These are phyloP conservation scores for Larimichthys polyactis DNA, from an alignment of 2,113 vertebrate species.

Conservation along the genomic window DNA sequence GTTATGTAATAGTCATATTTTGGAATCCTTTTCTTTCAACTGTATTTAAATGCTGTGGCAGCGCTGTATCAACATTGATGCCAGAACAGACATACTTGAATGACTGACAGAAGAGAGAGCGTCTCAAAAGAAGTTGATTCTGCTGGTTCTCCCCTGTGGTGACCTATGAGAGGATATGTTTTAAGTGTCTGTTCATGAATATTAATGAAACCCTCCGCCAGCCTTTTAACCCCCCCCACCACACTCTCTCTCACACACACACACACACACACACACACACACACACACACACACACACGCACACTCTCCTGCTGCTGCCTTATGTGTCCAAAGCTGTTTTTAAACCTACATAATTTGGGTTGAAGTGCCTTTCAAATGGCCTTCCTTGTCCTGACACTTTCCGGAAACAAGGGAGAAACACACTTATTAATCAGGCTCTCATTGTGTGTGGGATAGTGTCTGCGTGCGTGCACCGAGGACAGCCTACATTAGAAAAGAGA, in stretches of 20 bases:
- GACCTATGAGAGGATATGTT: conserved; percentile 68
- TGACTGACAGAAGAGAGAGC: conserved; percentile 18
- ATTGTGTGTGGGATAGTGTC: conserved; percentile 51
- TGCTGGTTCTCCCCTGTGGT: conserved; percentile 56
- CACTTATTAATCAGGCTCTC: conserved; percentile 82
- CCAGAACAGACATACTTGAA: conserved; percentile 25
- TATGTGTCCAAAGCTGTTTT: conserved; percentile 78
- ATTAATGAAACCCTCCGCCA: conserved; percentile 68
- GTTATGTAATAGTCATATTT: conserved; percentile 18
- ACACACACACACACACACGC: not conserved
- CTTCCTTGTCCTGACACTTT: conserved; percentile 78
- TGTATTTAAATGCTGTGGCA: conserved; percentile 25
- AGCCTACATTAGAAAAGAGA: not conserved
- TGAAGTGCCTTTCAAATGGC: conserved; percentile 84
- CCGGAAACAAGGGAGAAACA: conserved; percentile 71
- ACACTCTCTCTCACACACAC: not conserved
- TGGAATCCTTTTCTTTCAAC: conserved; percentile 17
- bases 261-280: not conserved
- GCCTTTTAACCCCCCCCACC: conserved; percentile 11
- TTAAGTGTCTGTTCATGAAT: conserved; percentile 76
- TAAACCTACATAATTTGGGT: conserved; percentile 84
- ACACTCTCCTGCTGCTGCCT: conserved; percentile 45
- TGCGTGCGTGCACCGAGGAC: not conserved
- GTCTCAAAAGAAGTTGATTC: conserved; percentile 64
- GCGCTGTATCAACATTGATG: not conserved